Base-by-base conservation (phyloP, 2,113 vertebrate genomes). In the Colius striatus region DNA sequence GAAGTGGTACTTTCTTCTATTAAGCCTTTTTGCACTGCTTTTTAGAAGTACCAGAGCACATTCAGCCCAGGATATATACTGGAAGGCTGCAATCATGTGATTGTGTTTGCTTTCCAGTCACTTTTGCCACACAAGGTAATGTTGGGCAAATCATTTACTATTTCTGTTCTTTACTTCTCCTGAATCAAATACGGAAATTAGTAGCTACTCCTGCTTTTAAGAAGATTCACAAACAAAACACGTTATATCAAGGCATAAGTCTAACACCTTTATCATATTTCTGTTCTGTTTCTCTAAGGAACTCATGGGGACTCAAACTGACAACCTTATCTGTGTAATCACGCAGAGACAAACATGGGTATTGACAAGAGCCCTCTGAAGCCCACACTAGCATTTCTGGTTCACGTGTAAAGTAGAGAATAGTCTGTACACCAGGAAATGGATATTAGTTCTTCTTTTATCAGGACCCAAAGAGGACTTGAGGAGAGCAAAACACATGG, bases 271-370 rank as follows among this genome's bases (percentile, higher is more conserved):
- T 62, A 58, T 16, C 1, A 13, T 38, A 16, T 21, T 75, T 65
- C 0, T 75, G 73, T 65, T 80, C 27, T 80, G 2, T 60, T 67
- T 76, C 29, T 63, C 9, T 78, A 34, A 60, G 26, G 15, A 73
- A 51, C 38, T 62, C 0, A 3, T 21, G 2, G 7, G 8, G 1
- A 2, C 9, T 83, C 11, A 51, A 58, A 84, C 5, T 55, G 41
- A 57, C 10, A 62, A 11, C 1, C 34, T 23, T 12, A 45, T 8
- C 17, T 45, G 4, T 58, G 25, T 26, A 4, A n/a, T 77, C 29
- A 70, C 32, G 5, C 20, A 58, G 43, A 17, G 23, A 15, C 7
- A 75, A 65, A 29, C 10, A 23, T 9, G 11, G 7, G 6, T 43
- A 66, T 60, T 81, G 45, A 91, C 19, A 41, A 18, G 15, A 57